Percentiles rank a stretch among this genome's conserved stretches.
Evolutionary conservation across 2,797 vertebrate species (phyloP).

Genomic region (Telmatherina bonti): DNA sequence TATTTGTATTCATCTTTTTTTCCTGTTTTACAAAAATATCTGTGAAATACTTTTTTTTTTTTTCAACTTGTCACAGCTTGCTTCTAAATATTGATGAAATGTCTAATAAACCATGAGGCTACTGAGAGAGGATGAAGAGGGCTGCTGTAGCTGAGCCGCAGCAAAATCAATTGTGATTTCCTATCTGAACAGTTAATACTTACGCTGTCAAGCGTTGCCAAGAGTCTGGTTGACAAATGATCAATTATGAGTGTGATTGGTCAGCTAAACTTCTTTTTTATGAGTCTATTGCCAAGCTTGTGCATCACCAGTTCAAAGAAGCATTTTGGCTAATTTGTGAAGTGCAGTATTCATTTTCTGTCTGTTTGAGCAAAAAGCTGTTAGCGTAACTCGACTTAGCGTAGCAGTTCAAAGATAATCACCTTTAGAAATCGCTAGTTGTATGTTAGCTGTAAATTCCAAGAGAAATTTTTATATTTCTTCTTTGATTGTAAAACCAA

Average conservation of each 20-base stretch:
- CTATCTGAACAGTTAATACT: slow-evolving; percentile 24
- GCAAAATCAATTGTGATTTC: slow-evolving; percentile 55
- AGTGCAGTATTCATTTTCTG: background rate
- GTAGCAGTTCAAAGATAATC: too few relatives aligned
- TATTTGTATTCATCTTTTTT: slow-evolving; percentile 15
- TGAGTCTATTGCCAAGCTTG: background rate
- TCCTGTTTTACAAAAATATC: slow-evolving; percentile 5
- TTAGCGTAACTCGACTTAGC: background rate
- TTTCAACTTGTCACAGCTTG: slow-evolving; percentile 21
- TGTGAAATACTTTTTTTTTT: slow-evolving; percentile 16
- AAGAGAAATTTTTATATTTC: too few relatives aligned
- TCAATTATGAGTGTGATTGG: slow-evolving; percentile 7
- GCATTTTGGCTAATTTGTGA: background rate
- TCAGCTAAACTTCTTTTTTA: background rate
- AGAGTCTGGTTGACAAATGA: slow-evolving; percentile 10
- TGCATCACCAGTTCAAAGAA: slow-evolving; percentile 10
- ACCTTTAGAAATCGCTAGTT: too few relatives aligned
- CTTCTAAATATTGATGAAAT: slow-evolving; percentile 45
- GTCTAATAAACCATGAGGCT: slow-evolving; percentile 11
- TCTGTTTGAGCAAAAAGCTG: background rate
- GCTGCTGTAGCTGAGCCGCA: background rate
- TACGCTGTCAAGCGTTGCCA: slow-evolving; percentile 11
- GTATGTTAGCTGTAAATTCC: too few relatives aligned
- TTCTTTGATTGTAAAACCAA: too few relatives aligned
- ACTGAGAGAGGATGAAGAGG: slow-evolving; percentile 33